A percentile compares a stretch with the other conserved stretches of the same genome.
These are phyloP conservation scores for Schizopygopsis pylzovi DNA, from an alignment of 2,797 vertebrate species.

Conservation along the genomic window DNA sequence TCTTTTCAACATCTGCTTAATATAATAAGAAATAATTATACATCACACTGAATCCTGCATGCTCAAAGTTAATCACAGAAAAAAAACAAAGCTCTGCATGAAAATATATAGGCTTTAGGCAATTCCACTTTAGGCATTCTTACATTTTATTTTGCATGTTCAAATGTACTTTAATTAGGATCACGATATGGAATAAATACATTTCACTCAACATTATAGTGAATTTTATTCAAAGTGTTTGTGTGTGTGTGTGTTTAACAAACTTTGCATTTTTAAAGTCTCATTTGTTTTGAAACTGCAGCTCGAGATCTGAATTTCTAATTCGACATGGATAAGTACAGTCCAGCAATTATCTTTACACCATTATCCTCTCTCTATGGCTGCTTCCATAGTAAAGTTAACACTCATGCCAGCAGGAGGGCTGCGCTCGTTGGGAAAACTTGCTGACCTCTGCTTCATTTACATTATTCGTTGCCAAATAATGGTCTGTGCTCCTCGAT, in stretches of 20 bases:
- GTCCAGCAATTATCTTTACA: conserved; percentile 38
- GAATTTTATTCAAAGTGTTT: conserved; percentile 12
- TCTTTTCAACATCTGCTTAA: not conserved
- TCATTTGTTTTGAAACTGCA: conserved; percentile 20
- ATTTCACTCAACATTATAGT: not conserved
- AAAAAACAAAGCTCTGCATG: not conserved
- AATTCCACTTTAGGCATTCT: not conserved
- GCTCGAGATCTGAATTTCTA: not conserved
- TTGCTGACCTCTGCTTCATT: conserved; percentile 57
- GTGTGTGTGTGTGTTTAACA: not conserved
- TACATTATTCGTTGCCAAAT: conserved; percentile 57
- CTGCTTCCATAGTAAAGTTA: conserved; percentile 22
- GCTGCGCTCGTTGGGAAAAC: conserved; percentile 27
- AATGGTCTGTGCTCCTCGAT: conserved; percentile 50
- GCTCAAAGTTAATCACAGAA: not conserved
- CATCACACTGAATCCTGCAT: not conserved
- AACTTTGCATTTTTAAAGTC: conserved; percentile 24
- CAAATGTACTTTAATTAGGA: not conserved
- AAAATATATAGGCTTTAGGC: not conserved
- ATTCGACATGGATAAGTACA: conserved; percentile 35
- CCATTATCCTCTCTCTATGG: conserved; percentile 18
- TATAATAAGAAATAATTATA: not conserved
- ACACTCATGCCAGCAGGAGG: not conserved
- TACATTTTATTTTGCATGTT: not conserved
- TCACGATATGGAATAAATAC: not conserved